Evolutionary conservation across 2,888 invertebrate genomes (phyloP).

Genomic region (Calliopum simillimum): DNA sequence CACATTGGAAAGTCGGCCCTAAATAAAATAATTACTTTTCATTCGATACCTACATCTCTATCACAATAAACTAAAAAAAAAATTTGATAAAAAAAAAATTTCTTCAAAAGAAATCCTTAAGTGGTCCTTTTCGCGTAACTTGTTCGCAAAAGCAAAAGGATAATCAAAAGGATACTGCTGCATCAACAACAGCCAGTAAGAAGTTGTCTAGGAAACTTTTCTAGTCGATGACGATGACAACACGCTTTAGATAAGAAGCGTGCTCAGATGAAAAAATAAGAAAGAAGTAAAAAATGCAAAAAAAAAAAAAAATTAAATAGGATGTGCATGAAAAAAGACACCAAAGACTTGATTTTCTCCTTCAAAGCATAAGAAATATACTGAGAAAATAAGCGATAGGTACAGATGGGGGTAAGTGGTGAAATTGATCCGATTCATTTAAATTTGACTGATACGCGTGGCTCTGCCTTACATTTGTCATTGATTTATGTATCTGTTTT

Average conservation of each 20-base stretch:
- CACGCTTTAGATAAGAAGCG: constrained; percentile 50
- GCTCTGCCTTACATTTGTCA: constrained; percentile 2
- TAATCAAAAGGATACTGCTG: constrained; percentile 16
- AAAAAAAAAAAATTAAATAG: constrained; percentile 26
- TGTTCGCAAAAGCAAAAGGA: neutral
- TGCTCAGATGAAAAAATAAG: constrained; percentile 42
- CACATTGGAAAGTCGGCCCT: too few relatives aligned
- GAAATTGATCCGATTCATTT: constrained; percentile 10
- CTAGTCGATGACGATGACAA: constrained; percentile 44
- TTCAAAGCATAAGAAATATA: neutral
- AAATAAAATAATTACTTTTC: too few relatives aligned
- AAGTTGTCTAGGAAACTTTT: constrained; percentile 64
- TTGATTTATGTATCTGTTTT: constrained; percentile 1
- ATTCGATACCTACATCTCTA: neutral
- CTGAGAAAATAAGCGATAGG: neutral
- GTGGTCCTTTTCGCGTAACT: constrained; percentile 26
- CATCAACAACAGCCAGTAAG: constrained; percentile 50
- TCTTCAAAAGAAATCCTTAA: constrained; percentile 7
- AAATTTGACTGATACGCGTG: constrained; percentile 21
- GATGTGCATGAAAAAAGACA: constrained; percentile 3
- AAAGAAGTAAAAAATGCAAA: constrained; percentile 21
- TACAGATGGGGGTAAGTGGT: neutral
- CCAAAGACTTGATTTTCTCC: constrained; percentile 8
- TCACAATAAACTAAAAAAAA: neutral
- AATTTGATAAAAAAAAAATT: neutral